phyloP scores from a whole-genome alignment of 2,113 vertebrate genomes.

The Pomatorhinus ruficollis region DNA sequence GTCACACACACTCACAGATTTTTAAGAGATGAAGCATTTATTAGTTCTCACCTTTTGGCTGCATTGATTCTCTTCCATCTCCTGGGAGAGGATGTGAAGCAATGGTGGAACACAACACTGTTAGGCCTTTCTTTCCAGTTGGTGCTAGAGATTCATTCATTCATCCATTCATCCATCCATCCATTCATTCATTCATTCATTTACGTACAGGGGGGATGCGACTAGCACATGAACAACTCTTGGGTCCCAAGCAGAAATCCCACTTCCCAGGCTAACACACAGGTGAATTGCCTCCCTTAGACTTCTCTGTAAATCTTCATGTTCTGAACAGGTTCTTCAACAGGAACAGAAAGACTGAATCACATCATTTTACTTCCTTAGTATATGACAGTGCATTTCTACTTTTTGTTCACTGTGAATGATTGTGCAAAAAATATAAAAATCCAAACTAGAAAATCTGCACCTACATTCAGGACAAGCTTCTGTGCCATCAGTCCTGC shows the following conservation, averaged over 20 bases:
- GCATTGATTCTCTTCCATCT: not conserved
- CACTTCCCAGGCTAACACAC: not conserved
- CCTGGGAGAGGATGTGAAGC: not conserved
- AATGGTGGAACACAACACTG: not conserved
- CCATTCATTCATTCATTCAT: not conserved
- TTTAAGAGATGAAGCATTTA: not conserved
- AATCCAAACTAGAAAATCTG: not conserved
- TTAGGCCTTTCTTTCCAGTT: not conserved
- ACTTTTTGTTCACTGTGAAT: not conserved
- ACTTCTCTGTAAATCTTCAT: not conserved
- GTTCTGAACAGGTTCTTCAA: not conserved
- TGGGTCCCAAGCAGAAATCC: not conserved
- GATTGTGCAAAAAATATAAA: not conserved
- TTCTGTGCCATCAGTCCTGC: not conserved
- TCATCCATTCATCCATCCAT: not conserved
- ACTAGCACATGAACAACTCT: not conserved
- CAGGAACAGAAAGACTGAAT: not conserved
- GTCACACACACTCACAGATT: not conserved
- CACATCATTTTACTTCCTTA: not conserved
- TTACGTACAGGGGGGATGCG: not conserved
- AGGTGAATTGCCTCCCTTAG: not conserved
- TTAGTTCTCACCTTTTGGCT: not conserved
- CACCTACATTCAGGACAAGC: not conserved
- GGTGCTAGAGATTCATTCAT: not conserved
- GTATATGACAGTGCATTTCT: not conserved